Conservation (phyloP, 2,888 invertebrate species). For the Amitus sp. region DNA sequence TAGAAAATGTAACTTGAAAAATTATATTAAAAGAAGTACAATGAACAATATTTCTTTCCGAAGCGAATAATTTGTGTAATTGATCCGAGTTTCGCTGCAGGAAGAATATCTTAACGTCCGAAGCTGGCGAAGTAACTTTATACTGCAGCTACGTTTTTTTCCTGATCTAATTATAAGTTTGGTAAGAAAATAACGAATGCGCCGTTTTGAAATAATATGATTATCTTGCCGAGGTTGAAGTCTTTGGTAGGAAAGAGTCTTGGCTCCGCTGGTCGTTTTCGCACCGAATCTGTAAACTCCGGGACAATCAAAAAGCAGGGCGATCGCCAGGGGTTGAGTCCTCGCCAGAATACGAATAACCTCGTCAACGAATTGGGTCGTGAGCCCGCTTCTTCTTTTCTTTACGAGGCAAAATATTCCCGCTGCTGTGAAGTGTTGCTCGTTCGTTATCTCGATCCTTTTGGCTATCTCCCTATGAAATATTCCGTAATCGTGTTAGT, state of each 20-base stretch:
- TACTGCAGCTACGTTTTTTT: no score
- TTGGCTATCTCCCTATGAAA: background rate
- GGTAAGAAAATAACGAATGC: background rate
- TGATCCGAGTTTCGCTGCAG: no score
- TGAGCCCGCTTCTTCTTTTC: background rate
- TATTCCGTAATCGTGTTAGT: conserved; percentile 9
- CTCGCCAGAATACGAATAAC: conserved; percentile 12
- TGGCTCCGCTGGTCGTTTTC: conserved; percentile 3
- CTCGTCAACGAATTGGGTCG: conserved; percentile 16
- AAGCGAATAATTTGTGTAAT: no score
- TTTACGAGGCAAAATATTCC: conserved; percentile 10
- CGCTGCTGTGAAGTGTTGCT: background rate
- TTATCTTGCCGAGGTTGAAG: background rate
- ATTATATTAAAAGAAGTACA: no score
- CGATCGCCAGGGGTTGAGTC: conserved; percentile 6
- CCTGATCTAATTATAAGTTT: no score
- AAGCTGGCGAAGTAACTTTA: no score
- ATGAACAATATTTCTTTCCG: no score
- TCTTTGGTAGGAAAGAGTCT: no score
- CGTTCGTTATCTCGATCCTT: conserved; percentile 10
- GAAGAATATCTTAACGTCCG: no score
- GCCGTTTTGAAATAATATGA: conserved; percentile 2
- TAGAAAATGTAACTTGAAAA: no score
- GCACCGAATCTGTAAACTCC: conserved; percentile 4
- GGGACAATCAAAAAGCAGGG: conserved; percentile 9